These are phyloP conservation scores for Trichoplusia ni DNA, from an alignment of 1,140 invertebrate genomes.

Conservation along the genomic window DNA sequence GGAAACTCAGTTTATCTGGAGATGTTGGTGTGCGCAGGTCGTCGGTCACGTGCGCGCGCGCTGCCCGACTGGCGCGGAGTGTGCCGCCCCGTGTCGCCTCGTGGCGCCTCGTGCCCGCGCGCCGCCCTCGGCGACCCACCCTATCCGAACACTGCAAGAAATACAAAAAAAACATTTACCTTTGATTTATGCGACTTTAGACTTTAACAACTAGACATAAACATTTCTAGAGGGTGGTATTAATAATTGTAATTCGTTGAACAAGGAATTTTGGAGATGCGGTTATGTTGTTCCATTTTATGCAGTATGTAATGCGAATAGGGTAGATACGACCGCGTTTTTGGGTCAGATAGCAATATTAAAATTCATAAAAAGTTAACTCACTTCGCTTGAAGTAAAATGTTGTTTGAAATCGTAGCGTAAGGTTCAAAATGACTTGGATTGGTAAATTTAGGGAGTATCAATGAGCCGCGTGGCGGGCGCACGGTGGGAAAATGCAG, in stretches of 20 bases:
- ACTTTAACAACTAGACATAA: constrained; percentile 26
- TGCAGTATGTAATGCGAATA: constrained; percentile 23
- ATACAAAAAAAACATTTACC: not conserved
- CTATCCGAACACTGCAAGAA: constrained; percentile 33
- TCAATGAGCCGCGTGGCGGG: constrained; percentile 65
- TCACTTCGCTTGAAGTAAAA: not conserved
- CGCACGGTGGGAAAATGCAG: constrained; percentile 68
- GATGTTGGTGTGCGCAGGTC: constrained; percentile 33
- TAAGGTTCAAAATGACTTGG: constrained; percentile 31
- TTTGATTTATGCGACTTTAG: constrained; percentile 25
- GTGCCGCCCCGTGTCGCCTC: constrained; percentile 60
- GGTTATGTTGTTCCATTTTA: not conserved
- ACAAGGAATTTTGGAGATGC: not conserved
- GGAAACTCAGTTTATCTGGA: not conserved
- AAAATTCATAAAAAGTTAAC: constrained; percentile 22
- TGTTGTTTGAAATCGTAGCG: not conserved
- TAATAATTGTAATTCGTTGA: constrained; percentile 19
- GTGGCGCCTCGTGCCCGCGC: constrained; percentile 47
- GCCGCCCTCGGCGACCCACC: constrained; percentile 36
- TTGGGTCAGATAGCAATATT: constrained; percentile 26
- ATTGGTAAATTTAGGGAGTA: constrained; percentile 35
- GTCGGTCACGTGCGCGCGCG: constrained; percentile 70
- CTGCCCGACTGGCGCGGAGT: constrained; percentile 62
- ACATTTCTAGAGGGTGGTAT: constrained; percentile 24
- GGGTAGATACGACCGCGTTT: constrained; percentile 3